Percentiles rank a stretch among this genome's conserved stretches.
Evolutionary conservation across 2,797 vertebrate genomes (phyloP).

Genomic region (Sphenopsis melanotis): DNA sequence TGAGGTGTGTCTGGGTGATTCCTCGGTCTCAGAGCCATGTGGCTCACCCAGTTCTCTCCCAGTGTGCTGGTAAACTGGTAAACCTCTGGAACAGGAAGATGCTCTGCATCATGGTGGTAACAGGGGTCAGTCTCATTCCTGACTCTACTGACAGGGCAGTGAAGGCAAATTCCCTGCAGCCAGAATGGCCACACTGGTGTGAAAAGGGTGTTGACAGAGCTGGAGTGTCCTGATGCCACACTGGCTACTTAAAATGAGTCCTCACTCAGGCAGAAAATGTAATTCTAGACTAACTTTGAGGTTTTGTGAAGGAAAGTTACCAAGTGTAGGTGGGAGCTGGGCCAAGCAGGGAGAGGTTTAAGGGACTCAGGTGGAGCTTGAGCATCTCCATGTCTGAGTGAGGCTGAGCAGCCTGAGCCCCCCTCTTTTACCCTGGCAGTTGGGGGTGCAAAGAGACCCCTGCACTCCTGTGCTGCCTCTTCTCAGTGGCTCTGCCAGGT

Average conservation of each 20-base stretch:
- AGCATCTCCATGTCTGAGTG: accelerated
- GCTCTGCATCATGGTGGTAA: accelerated
- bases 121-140: accelerated
- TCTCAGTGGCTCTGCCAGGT: accelerated
- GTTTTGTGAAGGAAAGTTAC: not conserved
- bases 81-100: not conserved
- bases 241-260: not conserved
- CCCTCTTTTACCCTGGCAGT: not conserved
- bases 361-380: not conserved
- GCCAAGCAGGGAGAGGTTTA: not conserved
- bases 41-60: not conserved
- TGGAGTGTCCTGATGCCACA: not conserved
- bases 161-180: not conserved
- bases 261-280: not conserved
- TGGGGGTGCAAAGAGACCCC: not conserved
- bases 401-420: not conserved
- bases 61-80: accelerated
- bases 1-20: not conserved
- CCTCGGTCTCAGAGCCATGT: accelerated
- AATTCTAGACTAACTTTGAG: not conserved
- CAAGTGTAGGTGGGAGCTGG: not conserved
- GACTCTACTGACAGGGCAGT: accelerated
- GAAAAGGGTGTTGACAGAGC: too few relatives aligned
- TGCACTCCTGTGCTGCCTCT: not conserved
- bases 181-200: accelerated